Percentiles rank a stretch among this genome's conserved stretches.
phyloP scores from a whole-genome alignment of 2,888 invertebrate species.

The Fragum whitleyi region DNA sequence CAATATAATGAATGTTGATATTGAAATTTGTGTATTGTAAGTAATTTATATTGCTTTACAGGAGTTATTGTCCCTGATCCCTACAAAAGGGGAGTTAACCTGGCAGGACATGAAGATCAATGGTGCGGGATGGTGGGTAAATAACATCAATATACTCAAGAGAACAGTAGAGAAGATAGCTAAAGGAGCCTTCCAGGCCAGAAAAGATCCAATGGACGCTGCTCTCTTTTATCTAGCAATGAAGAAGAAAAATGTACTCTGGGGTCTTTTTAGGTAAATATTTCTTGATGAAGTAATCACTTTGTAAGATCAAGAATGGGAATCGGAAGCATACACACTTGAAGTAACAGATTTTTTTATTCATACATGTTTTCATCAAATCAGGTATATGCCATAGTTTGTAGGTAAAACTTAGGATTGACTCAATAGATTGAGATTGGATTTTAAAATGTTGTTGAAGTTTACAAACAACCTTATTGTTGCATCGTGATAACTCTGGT shows the following conservation, averaged over 20 bases:
- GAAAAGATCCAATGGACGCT: slow-evolving; percentile 98
- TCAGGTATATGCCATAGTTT: too few relatives aligned
- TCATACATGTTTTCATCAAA: too few relatives aligned
- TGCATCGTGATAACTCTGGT: too few relatives aligned
- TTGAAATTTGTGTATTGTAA: too few relatives aligned
- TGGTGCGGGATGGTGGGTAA: slow-evolving; percentile 98
- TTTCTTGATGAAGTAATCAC: not conserved
- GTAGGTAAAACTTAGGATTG: too few relatives aligned
- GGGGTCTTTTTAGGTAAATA: slow-evolving; percentile 92
- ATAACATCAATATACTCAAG: slow-evolving; percentile 92
- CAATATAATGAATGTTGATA: too few relatives aligned
- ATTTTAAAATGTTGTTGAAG: too few relatives aligned
- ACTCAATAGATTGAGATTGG: too few relatives aligned
- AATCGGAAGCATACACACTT: too few relatives aligned
- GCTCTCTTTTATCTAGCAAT: slow-evolving; percentile 98
- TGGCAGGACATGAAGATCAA: slow-evolving; percentile 97
- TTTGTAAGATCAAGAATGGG: too few relatives aligned
- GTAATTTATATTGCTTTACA: slow-evolving; percentile 53
- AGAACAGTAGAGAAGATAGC: slow-evolving; percentile 96
- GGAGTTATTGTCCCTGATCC: slow-evolving; percentile 94
- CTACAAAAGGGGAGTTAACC: slow-evolving; percentile 88
- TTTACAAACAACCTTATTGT: too few relatives aligned
- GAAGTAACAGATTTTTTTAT: too few relatives aligned
- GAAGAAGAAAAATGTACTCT: slow-evolving; percentile 98
- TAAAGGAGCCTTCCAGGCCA: slow-evolving; percentile 95